phyloP scores from a whole-genome alignment of 1,140 invertebrate genomes.

The Zeugodacus cucurbitae region DNA sequence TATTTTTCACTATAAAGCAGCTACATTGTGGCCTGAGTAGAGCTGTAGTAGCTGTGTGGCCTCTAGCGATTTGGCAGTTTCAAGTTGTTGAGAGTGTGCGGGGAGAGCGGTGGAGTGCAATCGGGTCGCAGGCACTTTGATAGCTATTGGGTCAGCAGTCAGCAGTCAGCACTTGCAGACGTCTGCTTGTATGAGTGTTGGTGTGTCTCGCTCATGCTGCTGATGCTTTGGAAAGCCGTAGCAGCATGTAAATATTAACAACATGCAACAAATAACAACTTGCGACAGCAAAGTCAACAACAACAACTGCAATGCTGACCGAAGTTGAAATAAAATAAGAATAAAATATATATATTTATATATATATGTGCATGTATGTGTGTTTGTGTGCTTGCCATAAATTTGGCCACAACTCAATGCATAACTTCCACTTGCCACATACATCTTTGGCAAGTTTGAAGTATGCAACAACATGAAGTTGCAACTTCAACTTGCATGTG shows the following conservation, averaged over 20 bases:
- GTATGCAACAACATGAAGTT: background rate
- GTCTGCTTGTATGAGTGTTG: background rate
- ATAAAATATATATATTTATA: background rate
- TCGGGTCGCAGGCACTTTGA: background rate
- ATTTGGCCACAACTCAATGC: constrained; percentile 18
- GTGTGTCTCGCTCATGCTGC: background rate
- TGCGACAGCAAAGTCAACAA: background rate
- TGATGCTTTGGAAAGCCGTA: background rate
- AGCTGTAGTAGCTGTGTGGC: background rate
- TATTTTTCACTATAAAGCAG: background rate
- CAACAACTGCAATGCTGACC: background rate
- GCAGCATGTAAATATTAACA: constrained; percentile 27
- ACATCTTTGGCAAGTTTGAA: constrained; percentile 18
- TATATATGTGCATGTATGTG: background rate
- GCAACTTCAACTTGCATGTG: background rate
- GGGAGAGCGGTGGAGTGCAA: background rate
- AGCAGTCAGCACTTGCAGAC: background rate
- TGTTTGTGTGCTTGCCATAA: background rate
- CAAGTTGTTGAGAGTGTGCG: background rate
- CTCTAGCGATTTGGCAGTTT: background rate
- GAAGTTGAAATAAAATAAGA: background rate
- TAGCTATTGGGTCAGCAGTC: background rate
- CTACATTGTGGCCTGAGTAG: background rate
- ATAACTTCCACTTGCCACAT: background rate
- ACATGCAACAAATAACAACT: constrained; percentile 20